Evolutionary conservation across 2,888 invertebrate species (phyloP), one percentile per base, ranked within the genome.

Genomic region (Agapostemon virescens): DNA sequence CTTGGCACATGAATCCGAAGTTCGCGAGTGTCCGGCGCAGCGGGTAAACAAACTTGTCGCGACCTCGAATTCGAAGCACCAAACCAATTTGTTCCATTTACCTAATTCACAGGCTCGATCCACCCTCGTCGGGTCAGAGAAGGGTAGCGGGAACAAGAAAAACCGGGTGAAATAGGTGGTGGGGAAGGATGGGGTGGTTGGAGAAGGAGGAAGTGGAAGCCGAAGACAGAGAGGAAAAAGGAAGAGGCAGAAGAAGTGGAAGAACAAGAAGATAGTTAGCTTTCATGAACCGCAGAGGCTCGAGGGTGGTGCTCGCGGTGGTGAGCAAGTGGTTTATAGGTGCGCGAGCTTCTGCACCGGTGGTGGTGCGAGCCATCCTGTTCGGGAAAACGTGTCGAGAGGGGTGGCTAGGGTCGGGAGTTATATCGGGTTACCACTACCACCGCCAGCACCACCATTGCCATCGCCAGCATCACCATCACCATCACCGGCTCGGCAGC

Each of bases 261-360:
- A 52, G 73, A 82, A 78, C 68, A 84, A 77, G 86, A 85, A 83
- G 84, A 86, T 88, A 87, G 86, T 88, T 84, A 84, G 87, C 80
- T 87, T 79, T 79, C 85, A 82, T 84, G 88, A 83, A 86, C 74
- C 85, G 69, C 81, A 68, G 72, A 73, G 67, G 74, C 71, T 76
- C 42, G 79, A 71, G 75, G 74, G 68, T 72, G 75, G 66, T 42
- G 73, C 58, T 75, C 74, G 68, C 30, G 36, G 63, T 67, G 74
- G 74, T 40, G 30, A 74, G 83, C 61, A 73, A 78, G 79, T 73
- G 71, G 69, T 63, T 36, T 63, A 5, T n/a, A 33, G 20, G 36
- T 36, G 63, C n/a, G 63, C 36, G 58, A 30, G n/a, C 36, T 13
- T 30, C 69, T 76, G 42, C 40, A 63, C 61, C 61, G 79, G 83